phyloP scores from a whole-genome alignment of 1,140 invertebrate species.

The Drosophila prosaltans region DNA sequence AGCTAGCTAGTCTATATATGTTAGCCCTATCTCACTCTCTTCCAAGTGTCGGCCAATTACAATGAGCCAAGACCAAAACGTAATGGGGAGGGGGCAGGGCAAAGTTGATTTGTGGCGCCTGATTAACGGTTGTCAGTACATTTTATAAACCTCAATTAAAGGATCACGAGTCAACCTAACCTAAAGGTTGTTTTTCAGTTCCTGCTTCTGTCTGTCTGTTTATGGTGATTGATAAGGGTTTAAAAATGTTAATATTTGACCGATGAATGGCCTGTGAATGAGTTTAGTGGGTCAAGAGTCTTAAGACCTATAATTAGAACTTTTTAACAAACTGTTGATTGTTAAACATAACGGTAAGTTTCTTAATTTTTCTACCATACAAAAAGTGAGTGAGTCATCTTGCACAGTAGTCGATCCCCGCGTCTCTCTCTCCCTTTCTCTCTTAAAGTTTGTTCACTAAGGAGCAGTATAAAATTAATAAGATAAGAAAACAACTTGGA shows the following conservation, averaged over 20 bases:
- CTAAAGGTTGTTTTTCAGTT: background rate
- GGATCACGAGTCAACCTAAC: background rate
- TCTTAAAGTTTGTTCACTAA: conserved; percentile 14
- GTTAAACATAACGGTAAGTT: background rate
- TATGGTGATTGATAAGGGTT: conserved; percentile 59
- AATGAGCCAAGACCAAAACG: too few relatives aligned
- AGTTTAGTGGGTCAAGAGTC: conserved; percentile 59
- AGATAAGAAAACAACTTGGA: conserved; percentile 64
- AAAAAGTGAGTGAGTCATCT: conserved; percentile 50
- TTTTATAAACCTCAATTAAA: conserved; percentile 40
- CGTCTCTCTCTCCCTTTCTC: too few relatives aligned
- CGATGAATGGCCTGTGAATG: conserved; percentile 31
- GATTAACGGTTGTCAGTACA: conserved; percentile 70
- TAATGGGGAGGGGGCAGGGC: too few relatives aligned
- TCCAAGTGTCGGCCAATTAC: background rate
- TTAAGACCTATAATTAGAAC: conserved; percentile 21
- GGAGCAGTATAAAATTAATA: conserved; percentile 71
- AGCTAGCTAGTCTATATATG: background rate
- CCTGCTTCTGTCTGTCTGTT: conserved; percentile 9
- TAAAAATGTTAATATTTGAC: conserved; percentile 21
- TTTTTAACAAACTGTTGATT: conserved; percentile 38
- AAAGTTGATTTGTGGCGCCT: conserved; percentile 64
- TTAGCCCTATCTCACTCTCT: background rate
- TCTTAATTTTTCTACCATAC: background rate
- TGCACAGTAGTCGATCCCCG: conserved; percentile 59